Percentiles rank a stretch among this genome's conserved stretches.
These are phyloP conservation scores for Drosophila mojavensis DNA, from an alignment of 1,140 invertebrate species.

Conservation along the genomic window DNA sequence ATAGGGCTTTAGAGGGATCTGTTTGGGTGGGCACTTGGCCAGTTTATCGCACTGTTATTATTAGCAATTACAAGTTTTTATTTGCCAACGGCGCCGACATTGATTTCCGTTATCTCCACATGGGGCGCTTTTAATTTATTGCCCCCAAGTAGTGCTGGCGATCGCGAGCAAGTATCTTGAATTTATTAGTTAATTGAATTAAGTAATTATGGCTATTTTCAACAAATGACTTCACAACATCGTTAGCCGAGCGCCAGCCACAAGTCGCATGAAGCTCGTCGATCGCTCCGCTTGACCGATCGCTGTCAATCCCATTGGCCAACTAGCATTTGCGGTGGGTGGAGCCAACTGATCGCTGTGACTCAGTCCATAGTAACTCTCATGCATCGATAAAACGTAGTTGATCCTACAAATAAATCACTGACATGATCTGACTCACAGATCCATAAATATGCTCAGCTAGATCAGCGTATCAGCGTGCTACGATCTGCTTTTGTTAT, in stretches of 20 bases:
- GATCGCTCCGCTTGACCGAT: constrained; percentile 32
- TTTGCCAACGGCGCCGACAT: constrained; percentile 20
- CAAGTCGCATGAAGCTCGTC: constrained; percentile 14
- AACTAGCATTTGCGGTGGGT: constrained; percentile 15
- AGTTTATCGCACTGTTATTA: constrained; percentile 52
- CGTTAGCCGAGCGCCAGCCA: constrained; percentile 11
- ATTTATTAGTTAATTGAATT: constrained; percentile 70
- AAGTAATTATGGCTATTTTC: constrained; percentile 72
- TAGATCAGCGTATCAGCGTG: background rate
- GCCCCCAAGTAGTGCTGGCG: constrained; percentile 25
- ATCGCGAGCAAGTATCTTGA: constrained; percentile 48
- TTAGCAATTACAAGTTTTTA: constrained; percentile 61
- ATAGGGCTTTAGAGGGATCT: background rate
- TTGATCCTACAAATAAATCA: constrained; percentile 1
- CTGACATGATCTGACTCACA: background rate
- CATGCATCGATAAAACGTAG: background rate
- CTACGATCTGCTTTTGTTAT: background rate
- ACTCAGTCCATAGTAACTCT: constrained; percentile 14
- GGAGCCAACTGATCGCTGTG: constrained; percentile 30
- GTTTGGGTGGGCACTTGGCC: constrained; percentile 7
- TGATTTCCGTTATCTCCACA: constrained; percentile 38
- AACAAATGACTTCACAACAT: constrained; percentile 61
- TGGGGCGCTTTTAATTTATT: constrained; percentile 59
- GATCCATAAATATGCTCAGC: background rate
- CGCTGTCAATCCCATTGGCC: constrained; percentile 40